Conservation (phyloP, 2,113 vertebrate genomes). For the Macrotis lagotis region DNA sequence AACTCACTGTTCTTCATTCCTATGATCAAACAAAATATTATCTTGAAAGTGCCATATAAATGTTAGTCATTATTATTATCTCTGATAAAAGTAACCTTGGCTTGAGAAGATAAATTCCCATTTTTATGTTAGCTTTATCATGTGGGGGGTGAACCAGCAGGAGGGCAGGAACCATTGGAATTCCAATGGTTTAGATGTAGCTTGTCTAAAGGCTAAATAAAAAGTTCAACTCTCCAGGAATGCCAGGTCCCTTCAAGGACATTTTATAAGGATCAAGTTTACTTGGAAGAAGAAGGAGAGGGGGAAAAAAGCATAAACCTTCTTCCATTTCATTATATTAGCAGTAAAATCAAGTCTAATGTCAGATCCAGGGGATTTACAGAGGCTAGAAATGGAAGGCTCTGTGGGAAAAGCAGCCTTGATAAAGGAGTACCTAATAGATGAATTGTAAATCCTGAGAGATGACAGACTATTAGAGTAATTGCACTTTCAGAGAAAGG, state of each 20-base stretch:
- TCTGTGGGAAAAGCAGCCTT: conserved; percentile 34
- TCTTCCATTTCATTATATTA: neutral
- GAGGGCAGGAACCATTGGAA: neutral
- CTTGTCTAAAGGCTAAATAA: neutral
- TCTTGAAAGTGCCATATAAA: neutral
- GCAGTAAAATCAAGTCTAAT: neutral
- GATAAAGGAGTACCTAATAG: conserved; percentile 8
- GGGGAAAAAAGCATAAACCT: neutral
- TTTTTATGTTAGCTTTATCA: neutral
- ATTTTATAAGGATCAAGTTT: neutral
- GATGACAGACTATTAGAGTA: conserved; percentile 51
- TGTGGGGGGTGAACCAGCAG: neutral
- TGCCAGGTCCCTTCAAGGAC: neutral
- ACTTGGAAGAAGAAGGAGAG: neutral
- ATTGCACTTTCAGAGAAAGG: conserved; percentile 29
- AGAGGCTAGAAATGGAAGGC: neutral
- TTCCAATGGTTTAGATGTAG: neutral
- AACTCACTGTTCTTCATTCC: neutral
- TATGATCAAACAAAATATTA: neutral
- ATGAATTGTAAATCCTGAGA: conserved; percentile 62
- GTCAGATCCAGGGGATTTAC: neutral
- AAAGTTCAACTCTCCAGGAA: neutral
- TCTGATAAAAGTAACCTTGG: neutral
- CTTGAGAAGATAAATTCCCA: neutral
- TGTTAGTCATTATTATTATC: neutral